A percentile compares a stretch with the other conserved stretches of the same genome.
Conservation (phyloP, 2,113 vertebrate genomes). For the Castor canadensis region DNA sequence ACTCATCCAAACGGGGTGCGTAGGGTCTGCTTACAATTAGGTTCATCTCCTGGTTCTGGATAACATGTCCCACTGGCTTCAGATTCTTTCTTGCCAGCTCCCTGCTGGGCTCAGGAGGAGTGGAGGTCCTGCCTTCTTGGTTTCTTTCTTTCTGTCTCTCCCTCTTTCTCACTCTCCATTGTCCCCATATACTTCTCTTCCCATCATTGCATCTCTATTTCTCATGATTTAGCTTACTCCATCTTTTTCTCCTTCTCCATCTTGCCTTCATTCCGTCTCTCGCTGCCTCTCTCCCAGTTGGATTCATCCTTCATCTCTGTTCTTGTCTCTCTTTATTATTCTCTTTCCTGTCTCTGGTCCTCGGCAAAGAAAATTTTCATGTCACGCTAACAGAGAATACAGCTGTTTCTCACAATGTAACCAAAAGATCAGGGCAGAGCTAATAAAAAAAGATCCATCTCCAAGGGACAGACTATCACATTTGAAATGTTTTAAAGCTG, state of each 20-base stretch:
- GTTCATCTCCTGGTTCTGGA: slow-evolving; percentile 85
- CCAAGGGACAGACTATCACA: neutral
- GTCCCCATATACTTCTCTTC: slow-evolving; percentile 57
- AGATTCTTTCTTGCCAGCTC: slow-evolving; percentile 89
- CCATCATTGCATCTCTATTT: slow-evolving; percentile 25
- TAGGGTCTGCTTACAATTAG: slow-evolving; percentile 92
- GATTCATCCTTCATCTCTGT: neutral
- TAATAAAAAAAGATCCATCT: slow-evolving; percentile 64
- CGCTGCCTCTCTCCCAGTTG: neutral
- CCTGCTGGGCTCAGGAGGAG: slow-evolving; percentile 88
- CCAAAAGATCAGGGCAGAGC: neutral
- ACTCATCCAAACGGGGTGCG: slow-evolving; percentile 84
- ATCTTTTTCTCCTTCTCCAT: neutral
- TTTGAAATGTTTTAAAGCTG: slow-evolving; percentile 22
- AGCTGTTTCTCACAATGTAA: slow-evolving; percentile 76
- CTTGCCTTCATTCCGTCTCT: neutral
- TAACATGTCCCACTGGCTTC: slow-evolving; percentile 84
- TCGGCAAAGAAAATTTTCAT: slow-evolving; percentile 69
- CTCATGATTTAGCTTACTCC: neutral
- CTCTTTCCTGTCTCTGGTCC: slow-evolving; percentile 34
- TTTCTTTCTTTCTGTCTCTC: slow-evolving; percentile 60
- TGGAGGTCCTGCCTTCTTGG: slow-evolving; percentile 71
- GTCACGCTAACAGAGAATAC: slow-evolving; percentile 72
- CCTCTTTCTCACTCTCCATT: neutral
- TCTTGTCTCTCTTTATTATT: slow-evolving; percentile 39